These are phyloP conservation scores for Adelphocoris suturalis DNA, from an alignment of 2,888 invertebrate species.

Conservation along the genomic window DNA sequence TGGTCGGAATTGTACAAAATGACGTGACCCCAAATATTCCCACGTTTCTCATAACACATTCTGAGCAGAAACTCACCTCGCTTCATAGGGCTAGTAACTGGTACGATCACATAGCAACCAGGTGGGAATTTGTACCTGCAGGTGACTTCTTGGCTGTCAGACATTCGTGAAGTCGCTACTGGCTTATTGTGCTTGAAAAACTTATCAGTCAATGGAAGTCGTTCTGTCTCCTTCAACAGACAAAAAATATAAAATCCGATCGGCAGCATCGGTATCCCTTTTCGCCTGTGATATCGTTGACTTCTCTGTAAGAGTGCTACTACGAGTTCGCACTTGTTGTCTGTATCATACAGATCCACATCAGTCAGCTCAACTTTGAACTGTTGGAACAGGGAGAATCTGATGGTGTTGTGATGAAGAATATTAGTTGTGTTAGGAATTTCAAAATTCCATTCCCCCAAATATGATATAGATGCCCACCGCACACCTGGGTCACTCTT, in stretches of 20 bases:
- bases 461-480: constrained; percentile 21
- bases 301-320: constrained; percentile 45
- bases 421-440: constrained; percentile 13
- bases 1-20: background rate
- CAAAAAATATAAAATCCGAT: constrained; percentile 51
- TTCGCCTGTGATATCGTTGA: constrained; percentile 40
- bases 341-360: background rate
- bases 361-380: constrained; percentile 42
- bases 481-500: constrained; percentile 33
- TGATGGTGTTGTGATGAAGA: constrained; percentile 35
- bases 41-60: constrained; percentile 58
- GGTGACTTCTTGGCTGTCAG: constrained; percentile 46
- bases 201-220: background rate
- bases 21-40: constrained; percentile 51
- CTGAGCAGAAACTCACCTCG: constrained; percentile 49
- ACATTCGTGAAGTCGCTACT: background rate
- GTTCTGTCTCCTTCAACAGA: constrained; percentile 10
- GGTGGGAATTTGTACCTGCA: constrained; percentile 29
- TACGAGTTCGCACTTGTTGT: constrained; percentile 50
- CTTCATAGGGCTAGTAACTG: background rate
- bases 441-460: constrained; percentile 46
- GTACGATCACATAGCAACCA: constrained; percentile 30
- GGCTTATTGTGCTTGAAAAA: constrained; percentile 50
- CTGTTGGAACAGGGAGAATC: constrained; percentile 22
- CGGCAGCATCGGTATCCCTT: constrained; percentile 40